phyloP scores from a whole-genome alignment of 2,113 vertebrate species.

The Nyctereutes procyonoides region DNA sequence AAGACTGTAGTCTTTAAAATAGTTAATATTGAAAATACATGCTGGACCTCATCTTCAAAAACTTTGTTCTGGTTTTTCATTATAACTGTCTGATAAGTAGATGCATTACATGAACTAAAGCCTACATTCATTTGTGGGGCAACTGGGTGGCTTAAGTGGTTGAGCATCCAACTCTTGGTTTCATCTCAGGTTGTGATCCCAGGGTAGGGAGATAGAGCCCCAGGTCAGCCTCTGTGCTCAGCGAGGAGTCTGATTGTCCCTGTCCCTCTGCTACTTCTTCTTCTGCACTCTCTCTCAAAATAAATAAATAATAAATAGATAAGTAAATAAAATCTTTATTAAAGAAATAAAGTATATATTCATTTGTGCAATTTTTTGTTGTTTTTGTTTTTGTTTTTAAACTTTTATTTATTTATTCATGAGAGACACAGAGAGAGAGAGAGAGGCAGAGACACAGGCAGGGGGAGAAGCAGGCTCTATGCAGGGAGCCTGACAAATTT shows the following conservation, averaged over 20 bases:
- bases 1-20: not conserved
- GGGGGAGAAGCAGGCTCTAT: no score
- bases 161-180: not conserved
- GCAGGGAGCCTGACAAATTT: no score
- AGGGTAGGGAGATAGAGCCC: not conserved
- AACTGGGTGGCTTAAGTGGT: not conserved
- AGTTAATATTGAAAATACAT: not conserved
- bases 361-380: no score
- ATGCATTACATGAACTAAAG: not conserved
- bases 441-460: no score
- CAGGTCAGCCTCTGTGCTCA: not conserved
- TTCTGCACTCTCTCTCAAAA: not conserved
- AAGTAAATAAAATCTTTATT: not conserved
- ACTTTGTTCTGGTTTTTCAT: not conserved
- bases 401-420: no score
- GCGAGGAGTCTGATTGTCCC: not conserved
- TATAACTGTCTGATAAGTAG: not conserved
- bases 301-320: not conserved
- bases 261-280: not conserved
- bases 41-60: not conserved
- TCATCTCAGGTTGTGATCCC: not conserved
- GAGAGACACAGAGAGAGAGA: no score
- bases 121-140: not conserved
- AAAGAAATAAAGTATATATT: not conserved
- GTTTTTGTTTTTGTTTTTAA: no score